A percentile compares a stretch with the other conserved stretches of the same genome.
phyloP scores from a whole-genome alignment of 2,113 vertebrate genomes.

The Calyptommatus sinebrachiatus region DNA sequence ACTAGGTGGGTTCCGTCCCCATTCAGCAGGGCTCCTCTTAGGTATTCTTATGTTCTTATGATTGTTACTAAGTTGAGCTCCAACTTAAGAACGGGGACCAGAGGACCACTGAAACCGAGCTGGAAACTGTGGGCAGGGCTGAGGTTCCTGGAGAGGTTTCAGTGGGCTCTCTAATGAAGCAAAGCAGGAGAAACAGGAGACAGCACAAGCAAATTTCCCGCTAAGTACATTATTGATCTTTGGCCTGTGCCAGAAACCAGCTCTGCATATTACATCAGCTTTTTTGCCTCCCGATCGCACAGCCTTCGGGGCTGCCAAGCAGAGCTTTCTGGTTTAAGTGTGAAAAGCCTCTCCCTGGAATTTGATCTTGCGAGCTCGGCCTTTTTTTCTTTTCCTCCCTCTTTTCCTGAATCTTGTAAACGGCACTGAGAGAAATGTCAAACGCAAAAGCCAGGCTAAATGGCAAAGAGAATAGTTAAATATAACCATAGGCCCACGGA shows the following conservation, averaged over 20 bases:
- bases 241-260: slow-evolving; percentile 56
- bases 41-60: too few species aligned
- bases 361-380: neutral
- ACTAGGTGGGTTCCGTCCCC: too few species aligned
- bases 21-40: too few species aligned
- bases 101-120: neutral
- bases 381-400: neutral
- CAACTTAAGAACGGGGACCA: neutral
- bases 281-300: slow-evolving; percentile 12
- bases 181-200: neutral
- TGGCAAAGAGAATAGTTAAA: too few species aligned
- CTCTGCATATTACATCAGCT: slow-evolving; percentile 52
- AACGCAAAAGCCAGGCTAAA: neutral
- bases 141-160: slow-evolving; percentile 14
- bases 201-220: slow-evolving; percentile 52
- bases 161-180: slow-evolving; percentile 27
- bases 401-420: neutral
- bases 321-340: neutral
- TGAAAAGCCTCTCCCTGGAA: neutral
- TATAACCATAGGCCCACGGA: neutral
- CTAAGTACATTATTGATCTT: slow-evolving; percentile 65
- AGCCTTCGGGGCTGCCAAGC: slow-evolving; percentile 36
- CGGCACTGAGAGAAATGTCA: neutral
- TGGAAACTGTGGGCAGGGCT: neutral
- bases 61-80: too few species aligned